Evolutionary conservation across 1,140 invertebrate species (phyloP), one percentile per base, ranked within the genome.

Genomic region (Aphelinus atriplicis): DNA sequence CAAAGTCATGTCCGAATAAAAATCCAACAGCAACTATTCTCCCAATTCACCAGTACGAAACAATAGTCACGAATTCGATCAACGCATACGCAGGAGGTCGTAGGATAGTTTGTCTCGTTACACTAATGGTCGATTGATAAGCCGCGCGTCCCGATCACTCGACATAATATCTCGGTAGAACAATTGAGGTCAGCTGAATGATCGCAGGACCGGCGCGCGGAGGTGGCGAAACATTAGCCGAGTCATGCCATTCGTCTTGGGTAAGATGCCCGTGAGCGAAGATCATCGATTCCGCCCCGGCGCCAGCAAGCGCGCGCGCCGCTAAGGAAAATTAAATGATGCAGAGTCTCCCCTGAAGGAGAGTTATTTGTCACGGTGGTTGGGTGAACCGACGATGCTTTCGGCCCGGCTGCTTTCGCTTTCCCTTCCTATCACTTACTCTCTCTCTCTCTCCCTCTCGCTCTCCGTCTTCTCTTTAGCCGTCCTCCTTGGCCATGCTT

Each of bases 281-380:
- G 85, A 87, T 87, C 86, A 87, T 88, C 86, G 86, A 87, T 87
- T 87, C 80, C 79, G 80, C 78, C 79, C 4, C 2, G 2, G 7
- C 62, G 45, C 26, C 58, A 7, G 45, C 61, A 2, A 43, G 47
- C 43, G 48, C 66, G 47, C 9, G 2, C 80, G 73, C 79, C 81
- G 79, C 80, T 85, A 86, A 87, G 86, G 86, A 86, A 88, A 87
- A 88, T 87, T 88, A 87, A 88, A 88, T 87, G 86, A 88, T 86
- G 84, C 85, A 84, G 84, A 85, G 84, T 81, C 79, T 72, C 78
- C 60, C 82, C 80, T 84, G 82, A 86, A 86, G 86, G 84, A 82
- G 82, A 84, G 83, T 87, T 88, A 88, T 88, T 88, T 87, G 85
- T 87, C 85, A 88, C 81, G 80, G 77, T 77, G 78, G 81, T 58